A percentile compares a stretch with the other conserved stretches of the same genome.
Evolutionary conservation across 2,888 invertebrate genomes (phyloP).

Genomic region (Tachina lurida): DNA sequence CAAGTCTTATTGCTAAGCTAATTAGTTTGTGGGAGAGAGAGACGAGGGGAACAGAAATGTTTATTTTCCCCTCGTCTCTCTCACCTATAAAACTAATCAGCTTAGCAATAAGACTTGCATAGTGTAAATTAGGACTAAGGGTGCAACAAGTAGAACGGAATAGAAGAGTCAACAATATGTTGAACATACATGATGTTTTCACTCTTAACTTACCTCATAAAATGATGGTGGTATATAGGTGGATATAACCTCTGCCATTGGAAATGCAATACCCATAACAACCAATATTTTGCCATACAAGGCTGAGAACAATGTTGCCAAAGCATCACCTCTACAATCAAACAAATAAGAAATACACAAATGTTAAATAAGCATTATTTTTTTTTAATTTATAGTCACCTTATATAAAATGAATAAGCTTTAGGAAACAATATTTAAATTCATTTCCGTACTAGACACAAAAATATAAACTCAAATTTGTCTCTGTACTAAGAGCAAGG

Average conservation of each 20-base stretch:
- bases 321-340: conserved; percentile 89
- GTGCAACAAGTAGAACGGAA: no score
- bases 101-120: no score
- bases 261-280: conserved; percentile 97
- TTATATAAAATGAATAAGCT: conserved; percentile 52
- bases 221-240: conserved; percentile 96
- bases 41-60: no score
- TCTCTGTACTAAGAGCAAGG: not conserved
- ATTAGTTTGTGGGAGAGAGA: no score
- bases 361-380: conserved; percentile 2
- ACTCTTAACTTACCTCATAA: conserved; percentile 88
- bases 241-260: conserved; percentile 97
- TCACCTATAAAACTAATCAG: no score
- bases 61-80: no score
- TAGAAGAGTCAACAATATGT: no score
- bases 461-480: conserved; percentile 9
- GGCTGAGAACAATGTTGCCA: conserved; percentile 95
- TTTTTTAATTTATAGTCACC: conserved; percentile 9
- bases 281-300: conserved; percentile 96
- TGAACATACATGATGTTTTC: not conserved
- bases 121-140: no score
- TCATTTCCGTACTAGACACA: conserved; percentile 44
- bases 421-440: conserved; percentile 49
- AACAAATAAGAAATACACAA: conserved; percentile 39
- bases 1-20: no score